Percentiles rank a stretch among this genome's conserved stretches.
These are phyloP conservation scores for Anaspis maculata DNA, from an alignment of 2,888 invertebrate species.

Conservation along the genomic window DNA sequence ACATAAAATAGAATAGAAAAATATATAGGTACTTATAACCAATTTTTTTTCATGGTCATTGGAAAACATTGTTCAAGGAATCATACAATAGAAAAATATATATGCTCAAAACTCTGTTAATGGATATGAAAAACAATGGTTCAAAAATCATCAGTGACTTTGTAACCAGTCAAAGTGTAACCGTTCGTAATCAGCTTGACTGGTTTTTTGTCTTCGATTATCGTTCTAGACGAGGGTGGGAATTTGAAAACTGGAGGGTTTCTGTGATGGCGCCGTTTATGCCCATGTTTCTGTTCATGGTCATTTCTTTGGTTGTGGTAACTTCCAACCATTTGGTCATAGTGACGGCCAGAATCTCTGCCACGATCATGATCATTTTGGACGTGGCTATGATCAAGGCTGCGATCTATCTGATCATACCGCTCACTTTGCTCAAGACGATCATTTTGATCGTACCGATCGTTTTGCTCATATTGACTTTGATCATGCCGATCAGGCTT, in stretches of 20 bases:
- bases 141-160: constrained; percentile 9
- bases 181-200: constrained; percentile 11
- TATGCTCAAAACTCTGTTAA: too few relatives aligned
- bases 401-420: too few relatives aligned
- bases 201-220: constrained; percentile 12
- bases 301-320: not conserved
- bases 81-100: too few relatives aligned
- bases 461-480: too few relatives aligned
- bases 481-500: not conserved
- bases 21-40: too few relatives aligned
- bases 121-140: too few relatives aligned
- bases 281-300: not conserved
- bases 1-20: too few relatives aligned
- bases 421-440: too few relatives aligned
- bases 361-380: not conserved
- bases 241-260: constrained; percentile 2
- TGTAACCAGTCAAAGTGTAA: constrained; percentile 10
- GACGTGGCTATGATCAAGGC: not conserved
- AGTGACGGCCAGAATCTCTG: not conserved
- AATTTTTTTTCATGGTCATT: too few relatives aligned
- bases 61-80: too few relatives aligned
- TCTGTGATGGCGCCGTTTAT: not conserved
- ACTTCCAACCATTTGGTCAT: too few relatives aligned
- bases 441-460: not conserved
- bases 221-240: constrained; percentile 3